Base-by-base conservation (phyloP, 2,888 invertebrate species). In the Gerris lacustris region DNA sequence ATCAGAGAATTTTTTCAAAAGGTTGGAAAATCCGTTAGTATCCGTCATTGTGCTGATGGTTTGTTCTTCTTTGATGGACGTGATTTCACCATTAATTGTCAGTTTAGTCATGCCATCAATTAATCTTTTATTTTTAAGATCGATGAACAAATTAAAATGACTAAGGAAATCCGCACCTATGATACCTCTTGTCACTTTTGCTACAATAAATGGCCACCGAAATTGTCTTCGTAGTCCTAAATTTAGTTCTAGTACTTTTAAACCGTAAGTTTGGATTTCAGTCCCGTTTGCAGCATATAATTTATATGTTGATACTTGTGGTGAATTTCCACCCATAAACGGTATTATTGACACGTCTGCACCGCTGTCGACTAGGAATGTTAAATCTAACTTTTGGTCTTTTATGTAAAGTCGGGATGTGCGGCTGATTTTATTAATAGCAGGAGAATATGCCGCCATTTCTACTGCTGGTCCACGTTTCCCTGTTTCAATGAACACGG, bases 401-500 rank as follows among this genome's bases (percentile, higher is more conserved):
- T 9, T n/a, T 11, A 67, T 17, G 43, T 31, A 67, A 31, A 67
- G 17, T n/a, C 67, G 17, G 5, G 7, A 43, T 18, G 9, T 9
- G 9, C 17, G 66, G 55, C 55, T 15, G 15, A 15, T 44, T 9
- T 6, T 45, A 11, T 9, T 44, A 7, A 6, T n/a, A 15, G 64
- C 66, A 63, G 71, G 15, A 63, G 64, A 68, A 18, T 45, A 11
- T 15, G 47, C 45, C 64, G 71, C 69, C 18, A 45, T 18, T 66
- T 63, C 69, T 66, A 44, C 71, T 66, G 69, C 67, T 11, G 45
- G 11, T 45, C 17, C 7, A 9, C 63, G 71, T 71, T 71, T 69
- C 63, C 69, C 71, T 47, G 55, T 9, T 9, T 69, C 71, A 69
- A 71, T 5, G 17, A 11, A 43, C 71, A 71, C 6, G 66, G 66